Evolutionary conservation across 1,140 invertebrate genomes (phyloP), one percentile per base, ranked within the genome.

Genomic region (Aphidius gifuensis): DNA sequence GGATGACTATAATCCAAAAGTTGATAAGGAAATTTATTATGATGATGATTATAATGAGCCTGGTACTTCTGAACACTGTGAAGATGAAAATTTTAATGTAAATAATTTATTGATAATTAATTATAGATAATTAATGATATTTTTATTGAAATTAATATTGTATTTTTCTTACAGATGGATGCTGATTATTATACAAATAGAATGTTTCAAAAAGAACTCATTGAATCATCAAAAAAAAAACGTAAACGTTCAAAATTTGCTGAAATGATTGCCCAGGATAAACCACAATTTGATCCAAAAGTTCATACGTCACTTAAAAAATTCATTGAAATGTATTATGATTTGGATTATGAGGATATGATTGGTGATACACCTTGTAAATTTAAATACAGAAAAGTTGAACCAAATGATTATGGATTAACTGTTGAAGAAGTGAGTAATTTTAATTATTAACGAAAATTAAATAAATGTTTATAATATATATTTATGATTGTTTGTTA

Each of bases 311-410:
- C 88, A 1, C 95, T 94, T 81, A 85, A 91, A 53, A 84, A 97
- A 68, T 97, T 97, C 77, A 87, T 96, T 71, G 92, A 97, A 75
- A 93, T 97, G 76, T 97, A 97, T 80, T 98, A 97, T 73, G 88
- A 90, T 67, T 81, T 98, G 64, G 93, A 97, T 77, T 98, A 90
- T 82, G 96, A 99, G 77, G 97, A 98, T 80, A 86, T 98, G 45
- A 90, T 98, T 63, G 93, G 88, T 1, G 93, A 97, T 77, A 74
- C 91, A 61, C 92, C 93, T 0, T 97, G 94, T 68, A 85, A 93
- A 71, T 99, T 97, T 78, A 96, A 96, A 74, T 99, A 99, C 74
- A 85, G 94, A 47, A 85, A 92, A 75, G 93, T 95, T 5, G 82
- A 89, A 32, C 87, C 94, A 1, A 98, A 98, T 81, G 86, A 91